Evolutionary conservation across 37 sponge, comb jelly and placozoan species (phyloP), one percentile per base, ranked within the genome.

Genomic region (Halisarca cf. caerulea): DNA sequence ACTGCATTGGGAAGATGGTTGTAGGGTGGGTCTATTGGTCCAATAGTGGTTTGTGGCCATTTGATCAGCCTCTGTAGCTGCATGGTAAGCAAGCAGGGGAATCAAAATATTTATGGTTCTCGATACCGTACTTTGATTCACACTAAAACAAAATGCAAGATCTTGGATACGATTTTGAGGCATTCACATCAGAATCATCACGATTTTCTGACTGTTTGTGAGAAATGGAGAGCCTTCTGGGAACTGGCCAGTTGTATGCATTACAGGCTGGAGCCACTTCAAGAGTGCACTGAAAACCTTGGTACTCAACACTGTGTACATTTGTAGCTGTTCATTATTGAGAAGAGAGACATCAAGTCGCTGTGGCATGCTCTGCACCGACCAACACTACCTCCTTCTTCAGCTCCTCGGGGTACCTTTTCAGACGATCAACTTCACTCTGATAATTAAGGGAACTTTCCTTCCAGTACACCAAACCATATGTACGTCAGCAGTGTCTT

Each of bases 1-100:
- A 66, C 68, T 24, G 68, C 9, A n/a, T 66, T 66, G 21, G 68
- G 68, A 9, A 66, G 21, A 66, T 66, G 68, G 23, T 66, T n/a
- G 23, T 66, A 66, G 9, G 68, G 68, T 66, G 68, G 68, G 25
- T 15, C 28, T 24, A 9, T 15, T 66, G 68, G 68, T 25, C 68
- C 68, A 66, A 66, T 66, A n/a, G 23, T 66, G 9, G 68, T 66
- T 25, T 14, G 8, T 24, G 68, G 68, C 68, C 68, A 66, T 15
- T n/a, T 66, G 27, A 66, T 66, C 14, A 66, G 68, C 25, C 28
- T 25, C 23, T n/a, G 14, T 25, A 66, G 27, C n/a, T n/a, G n/a
- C n/a, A n/a, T 66, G 23, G 9, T 15, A n/a, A 24, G 68, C 68
- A 66, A 66, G 68, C 25, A 66, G 23, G 23, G 68, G 68, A 24